Conservation (phyloP, 2,888 invertebrate genomes). For the Horisme vitalbata region DNA sequence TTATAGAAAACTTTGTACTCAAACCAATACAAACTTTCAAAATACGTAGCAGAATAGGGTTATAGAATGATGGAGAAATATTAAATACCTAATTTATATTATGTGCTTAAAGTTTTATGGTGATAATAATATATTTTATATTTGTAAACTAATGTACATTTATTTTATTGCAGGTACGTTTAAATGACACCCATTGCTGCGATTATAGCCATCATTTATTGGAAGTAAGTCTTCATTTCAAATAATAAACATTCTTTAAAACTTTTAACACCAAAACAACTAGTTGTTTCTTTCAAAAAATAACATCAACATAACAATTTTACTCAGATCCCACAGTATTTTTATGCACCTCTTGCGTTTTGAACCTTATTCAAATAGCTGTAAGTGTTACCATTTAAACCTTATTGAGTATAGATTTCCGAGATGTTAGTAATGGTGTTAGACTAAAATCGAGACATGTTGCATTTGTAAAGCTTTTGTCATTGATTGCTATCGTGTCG, state of each 20-base stretch:
- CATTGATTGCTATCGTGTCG: constrained; percentile 43
- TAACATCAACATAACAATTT: constrained; percentile 38
- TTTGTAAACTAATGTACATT: constrained; percentile 26
- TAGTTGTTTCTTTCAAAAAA: constrained; percentile 32
- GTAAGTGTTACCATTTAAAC: constrained; percentile 12
- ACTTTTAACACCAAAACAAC: constrained; percentile 24
- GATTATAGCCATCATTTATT: constrained; percentile 26
- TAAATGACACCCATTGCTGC: constrained; percentile 20
- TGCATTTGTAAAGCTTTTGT: constrained; percentile 38
- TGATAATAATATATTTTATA: no score
- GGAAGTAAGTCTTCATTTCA: constrained; percentile 33
- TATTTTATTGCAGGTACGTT: constrained; percentile 54
- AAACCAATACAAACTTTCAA: no score
- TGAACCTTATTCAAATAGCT: constrained; percentile 14
- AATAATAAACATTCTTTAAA: constrained; percentile 33
- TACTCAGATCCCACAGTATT: constrained; percentile 9
- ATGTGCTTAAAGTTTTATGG: no score
- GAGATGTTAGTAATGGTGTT: constrained; percentile 33
- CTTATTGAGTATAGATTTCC: constrained; percentile 14
- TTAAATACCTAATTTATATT: no score
- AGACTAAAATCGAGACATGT: constrained; percentile 35
- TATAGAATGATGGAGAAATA: no score
- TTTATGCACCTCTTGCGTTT: not conserved
- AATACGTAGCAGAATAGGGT: no score
- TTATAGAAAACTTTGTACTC: no score